Percentiles rank a stretch among this genome's conserved stretches.
These are phyloP conservation scores for Tromatobia lineatoria DNA, from an alignment of 2,888 invertebrate genomes.

Conservation along the genomic window DNA sequence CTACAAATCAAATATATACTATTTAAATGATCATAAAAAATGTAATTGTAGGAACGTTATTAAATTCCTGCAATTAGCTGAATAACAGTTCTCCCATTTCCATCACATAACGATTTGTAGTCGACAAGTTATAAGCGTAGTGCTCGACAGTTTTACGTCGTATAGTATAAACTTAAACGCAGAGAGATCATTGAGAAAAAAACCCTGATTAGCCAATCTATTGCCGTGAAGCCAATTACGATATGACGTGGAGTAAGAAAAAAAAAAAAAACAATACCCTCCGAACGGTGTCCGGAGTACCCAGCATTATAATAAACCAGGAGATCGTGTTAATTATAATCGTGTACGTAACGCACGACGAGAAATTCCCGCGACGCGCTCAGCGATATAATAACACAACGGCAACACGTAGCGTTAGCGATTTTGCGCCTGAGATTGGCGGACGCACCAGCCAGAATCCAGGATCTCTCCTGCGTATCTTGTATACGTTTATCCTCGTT, in stretches of 20 bases:
- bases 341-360: constrained; percentile 58
- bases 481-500: constrained; percentile 12
- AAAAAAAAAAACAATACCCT: constrained; percentile 13
- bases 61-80: too few species aligned
- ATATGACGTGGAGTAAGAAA: neutral
- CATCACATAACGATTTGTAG: neutral
- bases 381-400: constrained; percentile 53
- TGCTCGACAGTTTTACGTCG: neutral
- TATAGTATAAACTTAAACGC: neutral
- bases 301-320: constrained; percentile 24
- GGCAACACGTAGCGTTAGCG: constrained; percentile 21
- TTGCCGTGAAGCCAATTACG: constrained; percentile 6
- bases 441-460: constrained; percentile 27
- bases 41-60: too few species aligned
- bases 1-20: too few species aligned
- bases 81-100: neutral
- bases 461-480: constrained; percentile 14
- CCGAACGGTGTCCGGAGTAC: constrained; percentile 10
- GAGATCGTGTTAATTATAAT: constrained; percentile 63
- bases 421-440: constrained; percentile 51
- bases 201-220: constrained; percentile 32
- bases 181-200: constrained; percentile 34
- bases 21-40: too few species aligned
- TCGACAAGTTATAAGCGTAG: neutral
- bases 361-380: constrained; percentile 43